Conservation (phyloP, 2,797 vertebrate species). For the Emys orbicularis region DNA sequence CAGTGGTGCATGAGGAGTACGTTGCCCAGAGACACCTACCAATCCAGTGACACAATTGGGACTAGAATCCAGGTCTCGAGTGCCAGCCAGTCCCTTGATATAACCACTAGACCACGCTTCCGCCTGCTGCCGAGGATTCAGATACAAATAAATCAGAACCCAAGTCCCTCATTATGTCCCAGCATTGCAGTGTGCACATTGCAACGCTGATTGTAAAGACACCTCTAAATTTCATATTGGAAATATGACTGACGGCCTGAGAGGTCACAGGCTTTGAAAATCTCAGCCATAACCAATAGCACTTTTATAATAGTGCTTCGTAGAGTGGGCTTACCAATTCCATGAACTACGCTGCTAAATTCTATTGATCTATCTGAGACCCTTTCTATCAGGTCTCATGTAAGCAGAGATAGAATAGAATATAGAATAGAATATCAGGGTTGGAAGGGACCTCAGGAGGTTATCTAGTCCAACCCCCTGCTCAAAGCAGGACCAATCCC, state of each 20-base stretch:
- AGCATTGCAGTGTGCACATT: neutral
- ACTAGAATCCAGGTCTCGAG: neutral
- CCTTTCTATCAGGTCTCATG: neutral
- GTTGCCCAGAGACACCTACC: neutral
- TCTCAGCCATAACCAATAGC: neutral
- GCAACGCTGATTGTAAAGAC: neutral
- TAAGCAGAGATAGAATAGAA: neutral
- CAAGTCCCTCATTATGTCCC: neutral
- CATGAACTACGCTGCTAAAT: conserved; percentile 22
- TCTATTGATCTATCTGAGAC: conserved; percentile 14
- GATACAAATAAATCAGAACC: neutral
- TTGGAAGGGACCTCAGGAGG: too few relatives aligned
- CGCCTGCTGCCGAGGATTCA: neutral
- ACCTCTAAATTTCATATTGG: neutral
- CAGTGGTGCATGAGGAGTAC: neutral
- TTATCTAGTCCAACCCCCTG: too few relatives aligned
- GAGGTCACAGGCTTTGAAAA: conserved; percentile 37
- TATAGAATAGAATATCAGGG: too few relatives aligned
- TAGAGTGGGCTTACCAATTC: conserved; percentile 42
- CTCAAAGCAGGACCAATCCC: too few relatives aligned
- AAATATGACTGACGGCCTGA: conserved; percentile 6
- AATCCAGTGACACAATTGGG: neutral
- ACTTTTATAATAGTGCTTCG: conserved; percentile 15
- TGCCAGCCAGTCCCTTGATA: neutral
- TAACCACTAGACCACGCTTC: neutral